Percentiles rank a stretch among this genome's conserved stretches.
Conservation (phyloP, 2,888 invertebrate species). For the Drosophila neoperkinsi region DNA sequence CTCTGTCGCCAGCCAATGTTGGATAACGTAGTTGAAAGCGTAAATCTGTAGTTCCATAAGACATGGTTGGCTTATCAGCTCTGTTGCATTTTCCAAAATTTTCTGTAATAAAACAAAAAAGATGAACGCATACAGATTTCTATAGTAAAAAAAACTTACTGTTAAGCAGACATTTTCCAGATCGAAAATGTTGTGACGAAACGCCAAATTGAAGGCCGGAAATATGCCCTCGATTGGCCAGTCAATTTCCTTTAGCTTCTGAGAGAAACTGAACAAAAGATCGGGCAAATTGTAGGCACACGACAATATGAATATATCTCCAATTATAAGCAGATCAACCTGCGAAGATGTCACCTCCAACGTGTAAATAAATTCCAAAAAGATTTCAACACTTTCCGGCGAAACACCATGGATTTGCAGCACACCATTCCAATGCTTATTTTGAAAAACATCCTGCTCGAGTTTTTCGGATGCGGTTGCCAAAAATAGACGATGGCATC, state of each 20-base stretch:
- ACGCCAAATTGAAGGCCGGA: slow-evolving; percentile 56
- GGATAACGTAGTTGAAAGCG: slow-evolving; percentile 55
- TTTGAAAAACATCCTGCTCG: slow-evolving; percentile 56
- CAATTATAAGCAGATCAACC: slow-evolving; percentile 21
- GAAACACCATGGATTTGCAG: slow-evolving; percentile 62
- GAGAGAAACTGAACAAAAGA: slow-evolving; percentile 32
- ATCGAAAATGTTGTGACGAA: slow-evolving; percentile 54
- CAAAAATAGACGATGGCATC: slow-evolving; percentile 60
- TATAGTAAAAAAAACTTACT: slow-evolving; percentile 29
- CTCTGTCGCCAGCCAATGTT: slow-evolving; percentile 45
- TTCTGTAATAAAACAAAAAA: slow-evolving; percentile 33
- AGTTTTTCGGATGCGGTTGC: slow-evolving; percentile 61
- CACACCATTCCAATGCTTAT: slow-evolving; percentile 57
- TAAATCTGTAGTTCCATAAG: slow-evolving; percentile 50
- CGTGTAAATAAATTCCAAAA: slow-evolving; percentile 62
- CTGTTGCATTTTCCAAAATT: slow-evolving; percentile 36
- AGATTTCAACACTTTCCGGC: slow-evolving; percentile 58
- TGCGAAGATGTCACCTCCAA: slow-evolving; percentile 43
- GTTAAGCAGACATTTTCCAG: slow-evolving; percentile 47
- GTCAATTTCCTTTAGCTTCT: slow-evolving; percentile 20
- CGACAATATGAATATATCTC: slow-evolving; percentile 54
- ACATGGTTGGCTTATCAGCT: slow-evolving; percentile 16
- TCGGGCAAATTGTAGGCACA: slow-evolving; percentile 59
- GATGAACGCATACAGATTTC: background rate
- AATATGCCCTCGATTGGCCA: slow-evolving; percentile 52